Evolutionary conservation across 2,113 vertebrate genomes (phyloP).

Genomic region (Strigops habroptila): DNA sequence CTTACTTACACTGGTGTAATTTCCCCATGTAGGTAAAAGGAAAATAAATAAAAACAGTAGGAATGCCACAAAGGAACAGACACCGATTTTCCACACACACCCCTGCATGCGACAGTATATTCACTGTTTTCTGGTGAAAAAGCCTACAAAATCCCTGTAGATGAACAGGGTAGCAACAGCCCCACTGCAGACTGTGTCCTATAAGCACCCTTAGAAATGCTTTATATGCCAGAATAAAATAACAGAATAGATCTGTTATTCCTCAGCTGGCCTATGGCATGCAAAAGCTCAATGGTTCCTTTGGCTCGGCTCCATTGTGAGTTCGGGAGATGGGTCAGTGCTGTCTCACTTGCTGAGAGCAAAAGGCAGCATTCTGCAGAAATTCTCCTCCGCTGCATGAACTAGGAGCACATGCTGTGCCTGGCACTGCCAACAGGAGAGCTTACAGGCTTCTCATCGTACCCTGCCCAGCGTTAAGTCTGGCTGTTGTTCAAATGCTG

Average conservation of each 20-base stretch:
- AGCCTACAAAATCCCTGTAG: background rate
- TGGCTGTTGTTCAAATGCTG: background rate
- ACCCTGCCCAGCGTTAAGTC: background rate
- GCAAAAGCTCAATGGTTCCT: background rate
- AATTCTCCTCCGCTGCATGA: background rate
- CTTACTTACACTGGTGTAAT: background rate
- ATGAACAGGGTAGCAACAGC: background rate
- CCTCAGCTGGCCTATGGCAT: background rate
- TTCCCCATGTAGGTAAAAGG: background rate
- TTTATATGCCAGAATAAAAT: background rate
- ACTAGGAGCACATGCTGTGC: accelerated
- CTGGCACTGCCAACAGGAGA: background rate
- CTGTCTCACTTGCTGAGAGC: accelerated
- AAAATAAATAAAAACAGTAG: background rate
- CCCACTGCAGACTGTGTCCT: background rate
- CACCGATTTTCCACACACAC: background rate
- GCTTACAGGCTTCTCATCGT: background rate
- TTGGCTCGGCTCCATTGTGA: background rate
- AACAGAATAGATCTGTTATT: background rate
- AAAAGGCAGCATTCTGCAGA: background rate
- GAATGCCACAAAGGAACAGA: background rate
- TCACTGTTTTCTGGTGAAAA: background rate
- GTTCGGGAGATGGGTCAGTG: accelerated
- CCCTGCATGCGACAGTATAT: background rate
- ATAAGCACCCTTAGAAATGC: background rate